phyloP scores from a whole-genome alignment of 2,113 vertebrate genomes.

The Lontra canadensis region DNA sequence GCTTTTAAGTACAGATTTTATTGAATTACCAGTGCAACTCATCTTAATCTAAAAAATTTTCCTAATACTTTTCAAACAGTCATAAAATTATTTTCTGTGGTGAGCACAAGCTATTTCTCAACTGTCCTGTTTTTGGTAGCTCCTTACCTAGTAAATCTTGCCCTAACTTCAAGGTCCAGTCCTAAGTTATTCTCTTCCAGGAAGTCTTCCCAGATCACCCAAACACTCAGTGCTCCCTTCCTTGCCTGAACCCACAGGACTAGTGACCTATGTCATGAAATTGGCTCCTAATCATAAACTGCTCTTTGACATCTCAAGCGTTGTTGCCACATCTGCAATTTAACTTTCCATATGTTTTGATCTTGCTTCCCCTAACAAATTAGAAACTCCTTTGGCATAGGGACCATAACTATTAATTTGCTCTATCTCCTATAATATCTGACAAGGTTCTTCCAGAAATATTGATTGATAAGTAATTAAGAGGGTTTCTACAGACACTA shows the following conservation, averaged over 20 bases:
- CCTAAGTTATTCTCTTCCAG: neutral
- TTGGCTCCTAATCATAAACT: neutral
- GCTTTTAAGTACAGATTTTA: neutral
- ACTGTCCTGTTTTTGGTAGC: neutral
- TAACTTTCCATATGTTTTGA: neutral
- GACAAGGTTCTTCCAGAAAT: constrained; percentile 50
- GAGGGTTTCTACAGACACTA: constrained; percentile 48
- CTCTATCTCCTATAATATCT: constrained; percentile 20
- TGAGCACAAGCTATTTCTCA: neutral
- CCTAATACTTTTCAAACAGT: neutral
- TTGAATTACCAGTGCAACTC: neutral
- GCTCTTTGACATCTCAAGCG: neutral
- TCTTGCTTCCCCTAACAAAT: neutral
- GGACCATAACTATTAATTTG: neutral
- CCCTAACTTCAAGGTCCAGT: neutral
- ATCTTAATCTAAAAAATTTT: neutral
- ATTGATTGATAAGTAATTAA: constrained; percentile 72
- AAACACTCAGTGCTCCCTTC: neutral
- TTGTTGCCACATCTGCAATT: neutral
- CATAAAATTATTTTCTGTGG: neutral
- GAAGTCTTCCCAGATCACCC: neutral
- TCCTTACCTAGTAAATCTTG: neutral
- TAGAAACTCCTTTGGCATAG: neutral
- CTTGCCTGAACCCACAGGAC: neutral
- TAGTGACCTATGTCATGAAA: neutral